Base-by-base conservation (phyloP, 2,888 invertebrate species). In the Athripsodes cinereus region DNA sequence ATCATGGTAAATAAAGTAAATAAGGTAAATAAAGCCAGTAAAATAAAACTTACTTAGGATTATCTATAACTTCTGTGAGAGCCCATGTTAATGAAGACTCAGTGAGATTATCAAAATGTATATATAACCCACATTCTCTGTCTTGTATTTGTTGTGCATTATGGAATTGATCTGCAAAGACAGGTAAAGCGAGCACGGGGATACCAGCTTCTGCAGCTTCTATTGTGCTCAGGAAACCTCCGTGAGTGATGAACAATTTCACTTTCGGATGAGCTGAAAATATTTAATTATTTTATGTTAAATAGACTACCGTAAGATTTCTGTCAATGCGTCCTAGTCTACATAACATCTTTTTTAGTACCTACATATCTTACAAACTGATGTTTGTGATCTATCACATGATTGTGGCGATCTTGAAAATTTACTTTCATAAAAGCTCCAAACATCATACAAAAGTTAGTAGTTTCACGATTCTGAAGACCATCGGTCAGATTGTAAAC, bases 221-320 rank as follows among this genome's bases (percentile, higher is more conserved):
- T 11, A 73, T 72, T 1, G 78, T 66, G 44, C 79, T 75, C 22
- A 79, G 76, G 52, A 78, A 72, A 13, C 81, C 82, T 2, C 80
- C 81, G 65, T 82, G 82, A 0, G 80, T 79, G 51, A 83, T 77
- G 64, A 83, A 81, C 0, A 74, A 61, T 55, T 69, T 70, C 1
- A 71, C 55, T 21, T 74, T 75, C 1, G 71, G 70, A 67, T 76
- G 76, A 0, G 72, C 73, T 31, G 49, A 16, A 44, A 26, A 26
- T 6, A 26, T 26, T 6, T 26, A 40, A 8, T 40, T 8, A n/a
- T 16, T 26, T 26, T 6, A 26, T 26, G 10, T 26, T 26, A 26
- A 3, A 10, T 6, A 10, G 10, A 10, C 10, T 6, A 26, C 26
- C 10, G 3, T n/a, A n/a, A n/a, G n/a, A n/a, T n/a, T n/a, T n/a